phyloP scores from a whole-genome alignment of 1,140 invertebrate species.

The Diorhabda sublineata region DNA sequence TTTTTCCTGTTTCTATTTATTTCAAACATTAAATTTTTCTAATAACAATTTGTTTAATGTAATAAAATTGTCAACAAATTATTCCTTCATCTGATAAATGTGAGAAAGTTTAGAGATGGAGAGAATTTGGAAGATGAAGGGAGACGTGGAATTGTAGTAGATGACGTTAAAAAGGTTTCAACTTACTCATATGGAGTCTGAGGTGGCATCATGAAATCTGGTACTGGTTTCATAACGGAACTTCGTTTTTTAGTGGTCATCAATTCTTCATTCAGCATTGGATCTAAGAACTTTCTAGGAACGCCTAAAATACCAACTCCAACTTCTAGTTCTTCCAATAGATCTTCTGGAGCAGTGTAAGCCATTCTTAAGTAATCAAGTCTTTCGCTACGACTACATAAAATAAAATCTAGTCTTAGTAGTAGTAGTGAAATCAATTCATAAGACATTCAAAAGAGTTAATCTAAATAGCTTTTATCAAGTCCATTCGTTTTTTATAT shows the following conservation, averaged over 20 bases:
- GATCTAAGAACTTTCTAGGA: conserved; percentile 36
- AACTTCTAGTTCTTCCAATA: conserved; percentile 33
- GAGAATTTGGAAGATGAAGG: too few relatives aligned
- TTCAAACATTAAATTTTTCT: too few relatives aligned
- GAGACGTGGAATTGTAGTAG: too few relatives aligned
- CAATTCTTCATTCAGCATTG: conserved; percentile 36
- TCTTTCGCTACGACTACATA: conserved; percentile 33
- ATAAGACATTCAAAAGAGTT: too few relatives aligned
- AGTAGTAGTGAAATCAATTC: too few relatives aligned
- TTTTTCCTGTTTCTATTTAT: too few relatives aligned
- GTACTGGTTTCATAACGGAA: conserved; percentile 28
- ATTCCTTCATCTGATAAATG: background rate
- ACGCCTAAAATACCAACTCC: conserved; percentile 43
- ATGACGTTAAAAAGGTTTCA: background rate
- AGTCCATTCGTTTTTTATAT: too few relatives aligned
- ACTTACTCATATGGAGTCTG: conserved; percentile 11
- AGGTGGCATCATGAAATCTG: conserved; percentile 26
- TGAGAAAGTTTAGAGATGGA: too few relatives aligned
- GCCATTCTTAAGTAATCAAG: conserved; percentile 37
- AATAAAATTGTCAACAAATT: background rate
- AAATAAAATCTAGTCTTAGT: too few relatives aligned
- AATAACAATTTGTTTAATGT: too few relatives aligned
- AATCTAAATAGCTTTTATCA: too few relatives aligned
- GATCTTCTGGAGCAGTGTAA: conserved; percentile 42
- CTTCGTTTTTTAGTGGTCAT: conserved; percentile 29